A percentile compares a stretch with the other conserved stretches of the same genome.
Evolutionary conservation across 2,888 invertebrate species (phyloP).

Genomic region (Idaea dimidiata): DNA sequence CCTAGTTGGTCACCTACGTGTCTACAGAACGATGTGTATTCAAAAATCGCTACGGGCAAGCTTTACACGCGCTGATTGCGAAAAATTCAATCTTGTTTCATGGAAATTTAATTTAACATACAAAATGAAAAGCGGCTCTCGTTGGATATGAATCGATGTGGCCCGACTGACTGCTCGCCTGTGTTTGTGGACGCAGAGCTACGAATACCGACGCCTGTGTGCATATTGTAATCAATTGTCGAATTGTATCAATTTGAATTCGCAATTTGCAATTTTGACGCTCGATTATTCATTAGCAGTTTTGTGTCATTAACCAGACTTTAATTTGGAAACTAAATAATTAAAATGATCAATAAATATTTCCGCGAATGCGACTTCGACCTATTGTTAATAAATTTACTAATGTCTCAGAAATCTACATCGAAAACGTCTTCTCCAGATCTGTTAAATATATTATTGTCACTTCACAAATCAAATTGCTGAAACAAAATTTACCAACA

Average conservation of each 20-base stretch:
- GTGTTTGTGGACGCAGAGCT: constrained; percentile 72
- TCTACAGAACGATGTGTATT: constrained; percentile 28
- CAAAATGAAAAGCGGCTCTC: constrained; percentile 76
- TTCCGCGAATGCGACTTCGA: neutral
- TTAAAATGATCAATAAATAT: neutral
- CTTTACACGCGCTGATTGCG: constrained; percentile 72
- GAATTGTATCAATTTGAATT: constrained; percentile 73
- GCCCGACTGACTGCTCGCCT: constrained; percentile 71
- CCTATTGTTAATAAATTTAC: neutral
- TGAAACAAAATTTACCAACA: neutral
- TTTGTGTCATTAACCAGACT: neutral
- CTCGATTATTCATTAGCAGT: constrained; percentile 51
- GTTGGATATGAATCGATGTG: constrained; percentile 76
- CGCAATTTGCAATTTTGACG: constrained; percentile 75
- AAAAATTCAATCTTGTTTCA: constrained; percentile 81
- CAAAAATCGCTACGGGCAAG: constrained; percentile 52
- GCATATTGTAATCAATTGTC: constrained; percentile 79
- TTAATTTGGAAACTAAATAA: neutral
- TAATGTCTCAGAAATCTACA: neutral
- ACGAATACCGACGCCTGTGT: constrained; percentile 64
- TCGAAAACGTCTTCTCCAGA: neutral
- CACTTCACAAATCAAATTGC: constrained; percentile 3
- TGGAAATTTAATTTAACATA: constrained; percentile 81
- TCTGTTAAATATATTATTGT: neutral
- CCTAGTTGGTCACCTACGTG: constrained; percentile 8